A percentile compares a stretch with the other conserved stretches of the same genome.
Evolutionary conservation across 2,888 invertebrate species (phyloP).

Genomic region (Thymelicus acteon): DNA sequence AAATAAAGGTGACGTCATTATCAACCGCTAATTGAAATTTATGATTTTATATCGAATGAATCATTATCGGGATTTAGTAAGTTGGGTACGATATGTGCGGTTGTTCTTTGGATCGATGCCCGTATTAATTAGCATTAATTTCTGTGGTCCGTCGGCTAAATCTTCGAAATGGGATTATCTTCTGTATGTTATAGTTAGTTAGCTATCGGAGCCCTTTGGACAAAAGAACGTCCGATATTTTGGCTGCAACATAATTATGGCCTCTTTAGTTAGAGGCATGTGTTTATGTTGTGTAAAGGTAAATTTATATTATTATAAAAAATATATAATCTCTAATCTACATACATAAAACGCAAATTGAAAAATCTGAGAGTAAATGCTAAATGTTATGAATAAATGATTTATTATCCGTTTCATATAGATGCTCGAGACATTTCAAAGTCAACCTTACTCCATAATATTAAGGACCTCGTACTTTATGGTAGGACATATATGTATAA

Average conservation of each 20-base stretch:
- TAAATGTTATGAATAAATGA: conserved; percentile 43
- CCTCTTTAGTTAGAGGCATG: too few relatives aligned
- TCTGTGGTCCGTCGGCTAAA: background rate
- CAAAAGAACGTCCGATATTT: too few relatives aligned
- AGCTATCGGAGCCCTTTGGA: too few relatives aligned
- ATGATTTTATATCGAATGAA: conserved; percentile 23
- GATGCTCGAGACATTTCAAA: background rate
- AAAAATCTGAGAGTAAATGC: conserved; percentile 38
- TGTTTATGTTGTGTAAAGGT: too few relatives aligned
- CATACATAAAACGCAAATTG: conserved; percentile 42
- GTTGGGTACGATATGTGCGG: background rate
- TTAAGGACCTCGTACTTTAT: background rate
- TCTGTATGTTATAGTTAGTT: too few relatives aligned
- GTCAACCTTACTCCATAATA: background rate
- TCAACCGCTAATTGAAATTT: conserved; percentile 33
- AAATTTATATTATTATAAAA: too few relatives aligned
- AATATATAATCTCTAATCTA: too few relatives aligned
- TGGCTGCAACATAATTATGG: too few relatives aligned
- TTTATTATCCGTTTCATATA: conserved; percentile 31
- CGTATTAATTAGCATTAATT: background rate
- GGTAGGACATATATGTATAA: conserved; percentile 30
- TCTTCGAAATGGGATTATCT: too few relatives aligned
- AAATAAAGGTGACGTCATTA: conserved; percentile 29
- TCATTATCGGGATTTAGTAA: conserved; percentile 1
- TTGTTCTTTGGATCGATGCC: conserved; percentile 8